These are phyloP conservation scores for Rhipidura dahli DNA, from an alignment of 2,113 vertebrate species.

Conservation along the genomic window DNA sequence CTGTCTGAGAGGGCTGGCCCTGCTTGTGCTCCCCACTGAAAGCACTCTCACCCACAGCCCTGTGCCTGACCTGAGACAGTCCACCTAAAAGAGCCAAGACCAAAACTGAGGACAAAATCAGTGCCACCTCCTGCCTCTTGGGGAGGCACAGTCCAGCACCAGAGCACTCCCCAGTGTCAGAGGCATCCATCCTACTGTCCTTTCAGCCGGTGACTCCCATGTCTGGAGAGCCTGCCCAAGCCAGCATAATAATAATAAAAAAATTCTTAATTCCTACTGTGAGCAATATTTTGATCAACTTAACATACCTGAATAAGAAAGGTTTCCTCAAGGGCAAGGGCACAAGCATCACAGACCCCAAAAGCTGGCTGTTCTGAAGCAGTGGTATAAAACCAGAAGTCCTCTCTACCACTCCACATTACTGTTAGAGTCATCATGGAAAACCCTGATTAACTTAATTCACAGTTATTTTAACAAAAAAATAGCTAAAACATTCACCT, in stretches of 20 bases:
- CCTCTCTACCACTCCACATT: background rate
- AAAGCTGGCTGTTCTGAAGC: background rate
- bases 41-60: background rate
- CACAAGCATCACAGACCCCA: background rate
- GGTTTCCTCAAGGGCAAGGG: background rate
- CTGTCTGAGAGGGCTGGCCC: background rate
- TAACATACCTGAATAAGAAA: background rate
- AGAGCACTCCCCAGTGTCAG: background rate
- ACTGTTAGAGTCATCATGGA: background rate
- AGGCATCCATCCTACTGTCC: background rate
- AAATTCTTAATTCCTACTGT: background rate
- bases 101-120: background rate
- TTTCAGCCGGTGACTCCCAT: background rate
- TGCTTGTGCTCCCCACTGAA: background rate
- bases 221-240: background rate
- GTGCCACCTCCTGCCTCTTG: background rate
- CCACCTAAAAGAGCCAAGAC: background rate
- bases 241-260: background rate
- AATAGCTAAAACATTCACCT: background rate
- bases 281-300: background rate
- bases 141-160: background rate
- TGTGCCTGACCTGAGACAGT: too few species aligned
- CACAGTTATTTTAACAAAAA: background rate
- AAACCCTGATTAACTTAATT: background rate
- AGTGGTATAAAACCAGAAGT: background rate